A percentile compares a stretch with the other conserved stretches of the same genome.
Evolutionary conservation across 2,797 vertebrate genomes (phyloP).

Genomic region (Coreius guichenoti): DNA sequence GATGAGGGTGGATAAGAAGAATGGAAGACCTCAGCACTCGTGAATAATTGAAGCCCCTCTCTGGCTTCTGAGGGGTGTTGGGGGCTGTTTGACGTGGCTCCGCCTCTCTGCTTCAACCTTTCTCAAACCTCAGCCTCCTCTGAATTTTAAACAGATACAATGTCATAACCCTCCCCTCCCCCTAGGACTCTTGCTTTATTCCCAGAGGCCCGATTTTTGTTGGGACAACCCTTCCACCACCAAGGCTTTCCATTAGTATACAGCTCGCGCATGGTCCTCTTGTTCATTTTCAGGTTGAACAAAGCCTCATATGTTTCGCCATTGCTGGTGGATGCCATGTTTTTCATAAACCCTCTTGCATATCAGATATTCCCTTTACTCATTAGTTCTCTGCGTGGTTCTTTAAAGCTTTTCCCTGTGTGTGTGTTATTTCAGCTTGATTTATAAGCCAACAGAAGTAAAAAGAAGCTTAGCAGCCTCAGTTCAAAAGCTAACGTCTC

Average conservation of each 20-base stretch:
- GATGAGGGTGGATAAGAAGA: conserved; percentile 23
- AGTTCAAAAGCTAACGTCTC: conserved; percentile 54
- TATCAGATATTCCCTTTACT: conserved; percentile 23
- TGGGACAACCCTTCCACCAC: conserved; percentile 67
- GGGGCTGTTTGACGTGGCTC: conserved; percentile 43
- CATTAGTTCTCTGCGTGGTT: conserved; percentile 12
- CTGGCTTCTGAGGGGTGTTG: conserved; percentile 59
- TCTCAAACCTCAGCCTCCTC: conserved; percentile 59
- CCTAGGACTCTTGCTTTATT: conserved; percentile 56
- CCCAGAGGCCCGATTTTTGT: conserved; percentile 64
- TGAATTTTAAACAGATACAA: conserved; percentile 69
- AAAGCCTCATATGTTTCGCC: not conserved
- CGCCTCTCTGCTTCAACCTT: conserved; percentile 60
- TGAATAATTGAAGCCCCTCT: conserved; percentile 74
- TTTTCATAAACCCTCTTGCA: conserved; percentile 9
- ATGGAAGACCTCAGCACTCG: conserved; percentile 59
- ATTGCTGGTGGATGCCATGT: conserved; percentile 30
- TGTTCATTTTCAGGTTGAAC: conserved; percentile 37
- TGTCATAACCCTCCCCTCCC: conserved; percentile 55
- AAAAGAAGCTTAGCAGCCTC: conserved; percentile 47
- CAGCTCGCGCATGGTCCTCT: conserved; percentile 37
- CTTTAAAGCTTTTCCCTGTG: conserved; percentile 27
- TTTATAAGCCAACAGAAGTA: conserved; percentile 59
- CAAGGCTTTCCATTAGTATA: conserved; percentile 53
- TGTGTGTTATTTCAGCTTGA: conserved; percentile 53